Evolutionary conservation across 2,113 vertebrate species (phyloP).

Genomic region (Mugil cephalus): DNA sequence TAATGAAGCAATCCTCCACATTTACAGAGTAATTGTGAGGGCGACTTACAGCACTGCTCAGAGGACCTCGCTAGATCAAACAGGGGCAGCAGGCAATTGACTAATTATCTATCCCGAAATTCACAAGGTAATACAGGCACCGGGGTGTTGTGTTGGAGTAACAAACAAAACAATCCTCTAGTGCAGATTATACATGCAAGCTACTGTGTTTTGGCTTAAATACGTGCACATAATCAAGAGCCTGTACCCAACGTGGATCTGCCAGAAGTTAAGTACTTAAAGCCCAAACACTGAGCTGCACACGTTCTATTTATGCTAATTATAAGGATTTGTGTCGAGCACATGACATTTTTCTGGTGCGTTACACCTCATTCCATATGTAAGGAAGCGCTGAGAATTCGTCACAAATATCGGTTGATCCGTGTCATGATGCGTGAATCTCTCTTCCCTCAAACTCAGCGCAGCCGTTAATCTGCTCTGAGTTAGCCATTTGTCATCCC

Average conservation of each 20-base stretch:
- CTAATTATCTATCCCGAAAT: slow-evolving; percentile 1
- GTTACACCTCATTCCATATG: slow-evolving; percentile 18
- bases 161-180: not conserved
- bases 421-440: not conserved
- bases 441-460: slow-evolving; percentile 7
- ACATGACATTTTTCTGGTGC: not conserved
- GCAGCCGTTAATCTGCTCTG: slow-evolving; percentile 12
- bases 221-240: not conserved
- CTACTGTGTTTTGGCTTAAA: too few species aligned
- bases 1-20: slow-evolving; percentile 37
- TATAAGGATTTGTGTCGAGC: not conserved
- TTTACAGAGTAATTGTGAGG: not conserved
- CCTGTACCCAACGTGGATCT: not conserved
- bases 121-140: not conserved
- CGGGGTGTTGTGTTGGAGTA: not conserved
- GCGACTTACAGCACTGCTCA: slow-evolving; percentile 9
- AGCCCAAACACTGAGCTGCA: not conserved
- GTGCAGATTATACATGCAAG: not conserved
- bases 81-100: not conserved
- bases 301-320: not conserved
- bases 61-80: not conserved
- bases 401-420: slow-evolving; percentile 3
- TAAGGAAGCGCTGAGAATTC: slow-evolving; percentile 2
- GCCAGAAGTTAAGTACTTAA: not conserved
- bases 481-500: slow-evolving; percentile 14